These are phyloP conservation scores for Peromyscus maniculatus DNA, from an alignment of 2,113 vertebrate genomes.

Conservation along the genomic window DNA sequence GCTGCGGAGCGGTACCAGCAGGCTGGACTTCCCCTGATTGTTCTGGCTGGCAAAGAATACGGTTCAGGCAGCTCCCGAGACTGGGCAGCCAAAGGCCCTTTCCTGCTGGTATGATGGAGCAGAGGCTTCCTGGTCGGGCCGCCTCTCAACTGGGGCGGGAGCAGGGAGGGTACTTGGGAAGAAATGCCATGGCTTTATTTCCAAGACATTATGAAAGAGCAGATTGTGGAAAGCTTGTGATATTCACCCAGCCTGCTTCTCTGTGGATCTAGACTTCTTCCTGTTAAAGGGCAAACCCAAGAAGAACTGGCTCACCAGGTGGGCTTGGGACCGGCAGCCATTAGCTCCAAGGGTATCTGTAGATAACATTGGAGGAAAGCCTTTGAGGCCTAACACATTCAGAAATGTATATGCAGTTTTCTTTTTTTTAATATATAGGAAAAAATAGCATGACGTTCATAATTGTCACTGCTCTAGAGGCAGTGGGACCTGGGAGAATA, in stretches of 20 bases:
- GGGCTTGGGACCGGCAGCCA: too few species aligned
- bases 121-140: background rate
- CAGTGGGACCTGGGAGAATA: background rate
- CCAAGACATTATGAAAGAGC: background rate
- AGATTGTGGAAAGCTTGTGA: background rate
- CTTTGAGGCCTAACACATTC: conserved; percentile 3
- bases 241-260: background rate
- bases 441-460: background rate
- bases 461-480: background rate
- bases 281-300: background rate
- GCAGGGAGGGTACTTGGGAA: background rate
- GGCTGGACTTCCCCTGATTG: conserved; percentile 91
- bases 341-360: background rate
- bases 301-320: background rate
- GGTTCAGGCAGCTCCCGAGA: conserved; percentile 98
- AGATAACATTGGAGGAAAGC: background rate
- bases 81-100: conserved; percentile 99
- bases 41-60: conserved; percentile 97
- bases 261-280: background rate
- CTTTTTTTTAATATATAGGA: background rate
- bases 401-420: background rate
- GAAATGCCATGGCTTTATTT: background rate
- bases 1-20: conserved; percentile 94
- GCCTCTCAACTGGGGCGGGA: background rate
- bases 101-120: conserved; percentile 91